Percentiles rank a stretch among this genome's conserved stretches.
phyloP scores from a whole-genome alignment of 2,888 invertebrate genomes.

The Apomyelois bistriatella region DNA sequence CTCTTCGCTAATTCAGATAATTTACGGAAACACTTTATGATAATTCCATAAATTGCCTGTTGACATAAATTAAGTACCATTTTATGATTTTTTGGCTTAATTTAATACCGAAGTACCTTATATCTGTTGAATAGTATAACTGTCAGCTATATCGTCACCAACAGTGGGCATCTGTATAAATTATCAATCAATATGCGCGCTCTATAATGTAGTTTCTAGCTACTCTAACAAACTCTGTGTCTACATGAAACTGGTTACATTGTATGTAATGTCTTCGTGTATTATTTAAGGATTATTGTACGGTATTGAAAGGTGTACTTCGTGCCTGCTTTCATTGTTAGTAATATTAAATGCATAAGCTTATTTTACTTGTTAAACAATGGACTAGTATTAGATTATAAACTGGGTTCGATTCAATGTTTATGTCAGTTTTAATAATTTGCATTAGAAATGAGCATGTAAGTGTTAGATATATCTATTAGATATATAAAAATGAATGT shows the following conservation, averaged over 20 bases:
- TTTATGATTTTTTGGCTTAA: no score
- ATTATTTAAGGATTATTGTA: slow-evolving; percentile 12
- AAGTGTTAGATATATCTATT: no score
- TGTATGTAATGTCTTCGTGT: slow-evolving; percentile 11
- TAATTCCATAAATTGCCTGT: no score
- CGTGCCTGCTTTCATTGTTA: slow-evolving; percentile 11
- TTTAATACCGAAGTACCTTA: no score
- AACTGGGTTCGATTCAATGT: slow-evolving; percentile 1
- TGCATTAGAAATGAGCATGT: not conserved
- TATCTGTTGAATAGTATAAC: no score
- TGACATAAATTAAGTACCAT: no score
- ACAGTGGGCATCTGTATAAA: not conserved
- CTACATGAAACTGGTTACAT: slow-evolving; percentile 3
- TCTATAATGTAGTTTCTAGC: not conserved
- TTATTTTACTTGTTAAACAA: slow-evolving; percentile 2
- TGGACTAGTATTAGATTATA: slow-evolving; percentile 2
- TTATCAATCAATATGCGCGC: not conserved
- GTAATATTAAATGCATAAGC: not conserved
- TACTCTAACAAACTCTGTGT: not conserved
- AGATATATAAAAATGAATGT: no score
- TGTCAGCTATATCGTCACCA: no score
- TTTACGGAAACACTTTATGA: no score
- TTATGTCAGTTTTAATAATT: not conserved
- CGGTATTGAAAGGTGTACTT: slow-evolving; percentile 8
- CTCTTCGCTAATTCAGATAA: no score